Conservation (phyloP, 2,888 invertebrate species). For the Pristionchus exspectatus region DNA sequence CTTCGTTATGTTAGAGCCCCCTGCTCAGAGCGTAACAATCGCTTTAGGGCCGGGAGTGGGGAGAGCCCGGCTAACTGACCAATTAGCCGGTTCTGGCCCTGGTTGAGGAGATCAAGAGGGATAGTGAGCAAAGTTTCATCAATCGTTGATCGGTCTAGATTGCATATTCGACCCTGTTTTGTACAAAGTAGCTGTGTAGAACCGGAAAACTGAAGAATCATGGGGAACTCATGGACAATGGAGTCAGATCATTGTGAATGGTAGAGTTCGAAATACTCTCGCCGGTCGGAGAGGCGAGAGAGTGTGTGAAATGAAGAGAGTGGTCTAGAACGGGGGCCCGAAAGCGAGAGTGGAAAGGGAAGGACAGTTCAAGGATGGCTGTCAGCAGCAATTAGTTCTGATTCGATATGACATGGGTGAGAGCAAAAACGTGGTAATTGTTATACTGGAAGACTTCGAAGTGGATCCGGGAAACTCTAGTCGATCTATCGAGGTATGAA, state of each 20-base stretch:
- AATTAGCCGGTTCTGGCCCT: slow-evolving; percentile 34
- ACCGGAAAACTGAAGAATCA: too few relatives aligned
- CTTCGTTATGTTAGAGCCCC: slow-evolving; percentile 23
- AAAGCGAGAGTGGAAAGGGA: not conserved
- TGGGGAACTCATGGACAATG: too few relatives aligned
- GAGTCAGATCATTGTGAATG: too few relatives aligned
- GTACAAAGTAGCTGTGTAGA: too few relatives aligned
- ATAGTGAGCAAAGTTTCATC: not conserved
- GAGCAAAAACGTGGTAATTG: too few relatives aligned
- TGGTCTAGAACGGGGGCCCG: not conserved
- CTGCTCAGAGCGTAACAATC: not conserved
- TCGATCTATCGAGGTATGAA: too few relatives aligned
- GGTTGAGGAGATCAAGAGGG: not conserved
- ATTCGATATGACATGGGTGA: not conserved
- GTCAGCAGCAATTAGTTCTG: not conserved
- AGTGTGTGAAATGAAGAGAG: too few relatives aligned
- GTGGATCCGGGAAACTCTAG: too few relatives aligned
- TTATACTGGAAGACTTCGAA: too few relatives aligned
- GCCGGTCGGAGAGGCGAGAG: too few relatives aligned
- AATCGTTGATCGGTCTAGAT: not conserved
- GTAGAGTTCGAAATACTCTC: too few relatives aligned
- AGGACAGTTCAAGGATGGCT: not conserved
- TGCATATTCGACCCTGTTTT: too few relatives aligned
- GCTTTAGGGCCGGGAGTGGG: not conserved
- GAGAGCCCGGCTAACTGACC: not conserved